Base-by-base conservation (phyloP, 2,797 vertebrate species). In the Microctenopoma steveboyesi region DNA sequence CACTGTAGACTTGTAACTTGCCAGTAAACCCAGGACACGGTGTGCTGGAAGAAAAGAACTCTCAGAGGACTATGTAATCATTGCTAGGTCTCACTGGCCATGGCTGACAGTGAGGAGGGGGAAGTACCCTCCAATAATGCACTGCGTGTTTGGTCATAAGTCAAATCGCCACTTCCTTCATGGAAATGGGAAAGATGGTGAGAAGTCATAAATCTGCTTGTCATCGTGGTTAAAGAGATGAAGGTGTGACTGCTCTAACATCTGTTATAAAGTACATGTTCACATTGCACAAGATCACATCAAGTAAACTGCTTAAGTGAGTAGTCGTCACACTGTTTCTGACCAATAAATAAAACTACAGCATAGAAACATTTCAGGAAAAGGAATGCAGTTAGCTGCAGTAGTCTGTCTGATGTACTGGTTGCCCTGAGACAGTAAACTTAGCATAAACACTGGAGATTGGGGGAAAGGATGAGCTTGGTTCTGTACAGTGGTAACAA, bases 111-210 rank as follows among this genome's bases (percentile, higher is more conserved):
- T 1, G 9, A 43, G 8, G 66, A 73, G 68, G 61, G 74, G 77
- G 59, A 88, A 79, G 57, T 82, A 54, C 65, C 57, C 46, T 65
- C 65, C 78, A 64, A 59, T 85, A 77, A 78, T 48, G 75, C 76
- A 67, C 68, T 18, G 59, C 45, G 55, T 64, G 39, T 76, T 71
- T 78, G 74, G 86, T 89, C 83, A 88, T 59, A 82, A 79, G 88
- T 90, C 84, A 86, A 70, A 64, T 60, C 50, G 80, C 56, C 62
- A 74, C 82, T 90, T 93, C 88, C 89, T 89, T 67, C 45, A 65
- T 74, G 87, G 87, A 92, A 90, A 86, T 88, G 84, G 85, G 92
- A 92, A 90, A 87, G 71, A 90, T 69, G 37, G 72, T 65, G 65
- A 82, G 69, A 62, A 57, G 67, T 56, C 69, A 69, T 76, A 77